Conservation (phyloP, 2,113 vertebrate species). For the Pseudois nayaur region DNA sequence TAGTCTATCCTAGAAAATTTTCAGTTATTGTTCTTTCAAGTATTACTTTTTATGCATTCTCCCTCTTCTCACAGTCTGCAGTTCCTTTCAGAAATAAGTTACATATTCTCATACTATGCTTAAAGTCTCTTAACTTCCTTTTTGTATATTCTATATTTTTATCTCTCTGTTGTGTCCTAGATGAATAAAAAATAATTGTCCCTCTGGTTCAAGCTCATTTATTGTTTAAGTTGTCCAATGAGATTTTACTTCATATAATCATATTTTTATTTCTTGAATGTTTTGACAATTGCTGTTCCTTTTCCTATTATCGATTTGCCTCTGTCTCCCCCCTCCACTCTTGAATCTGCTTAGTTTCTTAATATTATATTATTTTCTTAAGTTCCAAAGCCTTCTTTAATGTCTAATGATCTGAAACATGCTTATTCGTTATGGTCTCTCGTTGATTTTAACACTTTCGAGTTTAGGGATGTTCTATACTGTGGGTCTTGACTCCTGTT, state of each 20-base stretch:
- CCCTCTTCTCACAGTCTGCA: neutral
- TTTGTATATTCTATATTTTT: neutral
- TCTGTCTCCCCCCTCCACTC: neutral
- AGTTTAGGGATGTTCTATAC: neutral
- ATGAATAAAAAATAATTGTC: neutral
- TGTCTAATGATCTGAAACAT: neutral
- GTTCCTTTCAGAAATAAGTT: neutral
- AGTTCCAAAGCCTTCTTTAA: neutral
- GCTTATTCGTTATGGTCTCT: neutral
- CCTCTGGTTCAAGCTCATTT: neutral
- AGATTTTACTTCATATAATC: neutral
- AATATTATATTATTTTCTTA: neutral
- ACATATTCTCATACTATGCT: neutral
- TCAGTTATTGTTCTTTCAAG: neutral
- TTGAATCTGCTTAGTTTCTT: neutral
- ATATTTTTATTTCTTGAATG: neutral
- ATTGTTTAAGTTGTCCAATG: neutral
- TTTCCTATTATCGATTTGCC: neutral
- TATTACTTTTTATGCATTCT: neutral
- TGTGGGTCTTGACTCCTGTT: neutral
- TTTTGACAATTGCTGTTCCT: neutral
- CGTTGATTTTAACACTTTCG: neutral
- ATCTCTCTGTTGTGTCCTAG: neutral
- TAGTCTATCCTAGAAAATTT: neutral
- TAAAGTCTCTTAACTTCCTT: neutral